These are phyloP conservation scores for Leptonema lineaticorne DNA, from an alignment of 1,140 invertebrate genomes.

Conservation along the genomic window DNA sequence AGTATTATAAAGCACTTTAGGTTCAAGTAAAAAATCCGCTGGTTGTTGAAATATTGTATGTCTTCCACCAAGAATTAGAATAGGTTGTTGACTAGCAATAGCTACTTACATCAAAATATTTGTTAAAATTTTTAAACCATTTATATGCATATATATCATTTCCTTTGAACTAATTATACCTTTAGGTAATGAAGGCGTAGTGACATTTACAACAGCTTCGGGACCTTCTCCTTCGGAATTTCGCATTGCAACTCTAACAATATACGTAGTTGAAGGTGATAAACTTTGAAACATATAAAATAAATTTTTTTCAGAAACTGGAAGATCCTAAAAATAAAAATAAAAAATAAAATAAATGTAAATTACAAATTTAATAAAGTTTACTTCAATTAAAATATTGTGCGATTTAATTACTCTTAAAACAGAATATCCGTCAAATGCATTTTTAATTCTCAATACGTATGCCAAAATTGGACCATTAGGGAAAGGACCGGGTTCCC, in stretches of 20 bases:
- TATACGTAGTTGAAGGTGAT: conserved; percentile 72
- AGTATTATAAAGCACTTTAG: conserved; percentile 52
- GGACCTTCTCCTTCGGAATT: conserved; percentile 82
- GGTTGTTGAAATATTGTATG: conserved; percentile 68
- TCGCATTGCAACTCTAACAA: conserved; percentile 73
- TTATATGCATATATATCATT: neutral
- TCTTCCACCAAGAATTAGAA: conserved; percentile 70
- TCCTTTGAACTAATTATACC: conserved; percentile 52
- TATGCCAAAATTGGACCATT: conserved; percentile 88
- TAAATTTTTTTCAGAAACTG: conserved; percentile 64
- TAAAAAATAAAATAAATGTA: conserved; percentile 27
- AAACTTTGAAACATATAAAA: conserved; percentile 80
- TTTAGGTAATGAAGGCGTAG: conserved; percentile 65
- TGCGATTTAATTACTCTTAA: conserved; percentile 57
- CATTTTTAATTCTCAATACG: conserved; percentile 67
- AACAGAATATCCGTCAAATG: conserved; percentile 62
- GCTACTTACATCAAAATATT: conserved; percentile 38
- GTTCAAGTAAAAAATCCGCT: conserved; percentile 64
- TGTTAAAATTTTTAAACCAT: conserved; percentile 21
- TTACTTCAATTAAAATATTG: neutral
- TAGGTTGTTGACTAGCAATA: conserved; percentile 64
- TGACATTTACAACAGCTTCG: conserved; percentile 60
- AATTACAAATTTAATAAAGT: neutral
- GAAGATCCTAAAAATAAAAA: conserved; percentile 65
- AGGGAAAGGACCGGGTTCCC: conserved; percentile 82